A percentile compares a stretch with the other conserved stretches of the same genome.
phyloP scores from a whole-genome alignment of 2,888 invertebrate species.

The Tiphia femorata region DNA sequence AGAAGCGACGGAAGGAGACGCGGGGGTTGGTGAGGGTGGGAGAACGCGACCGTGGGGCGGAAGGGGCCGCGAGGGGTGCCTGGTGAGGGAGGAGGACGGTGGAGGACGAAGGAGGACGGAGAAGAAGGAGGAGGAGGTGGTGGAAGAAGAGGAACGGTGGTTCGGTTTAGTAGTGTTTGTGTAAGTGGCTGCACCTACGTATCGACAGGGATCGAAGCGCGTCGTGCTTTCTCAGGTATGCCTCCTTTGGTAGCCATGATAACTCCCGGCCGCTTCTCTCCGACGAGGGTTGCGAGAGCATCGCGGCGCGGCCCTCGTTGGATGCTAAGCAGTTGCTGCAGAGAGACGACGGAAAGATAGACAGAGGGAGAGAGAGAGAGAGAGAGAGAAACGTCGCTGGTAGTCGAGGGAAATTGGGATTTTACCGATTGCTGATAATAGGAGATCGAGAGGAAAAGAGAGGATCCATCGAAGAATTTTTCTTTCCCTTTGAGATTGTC shows the following conservation, averaged over 20 bases:
- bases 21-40: slow-evolving; percentile 4
- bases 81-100: slow-evolving; percentile 1
- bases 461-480: no score
- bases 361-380: no score
- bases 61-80: slow-evolving; percentile 19
- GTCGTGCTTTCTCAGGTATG: slow-evolving; percentile 25
- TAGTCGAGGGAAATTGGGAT: no score
- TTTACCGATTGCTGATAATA: no score
- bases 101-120: background rate
- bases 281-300: no score
- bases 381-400: background rate
- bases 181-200: slow-evolving; percentile 22
- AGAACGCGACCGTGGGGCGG: slow-evolving; percentile 5
- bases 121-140: background rate
- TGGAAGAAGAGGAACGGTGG: no score
- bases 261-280: background rate
- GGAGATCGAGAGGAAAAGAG: no score
- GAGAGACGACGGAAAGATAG: background rate
- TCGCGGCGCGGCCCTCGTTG: no score
- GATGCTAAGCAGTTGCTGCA: no score
- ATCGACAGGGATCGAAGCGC: slow-evolving; percentile 18
- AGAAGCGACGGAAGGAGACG: no score
- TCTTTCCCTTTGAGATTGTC: no score
- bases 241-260: slow-evolving; percentile 2
- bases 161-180: slow-evolving; percentile 6